A percentile compares a stretch with the other conserved stretches of the same genome.
These are phyloP conservation scores for Chymomyza fuscimana DNA, from an alignment of 2,888 invertebrate species.

Conservation along the genomic window DNA sequence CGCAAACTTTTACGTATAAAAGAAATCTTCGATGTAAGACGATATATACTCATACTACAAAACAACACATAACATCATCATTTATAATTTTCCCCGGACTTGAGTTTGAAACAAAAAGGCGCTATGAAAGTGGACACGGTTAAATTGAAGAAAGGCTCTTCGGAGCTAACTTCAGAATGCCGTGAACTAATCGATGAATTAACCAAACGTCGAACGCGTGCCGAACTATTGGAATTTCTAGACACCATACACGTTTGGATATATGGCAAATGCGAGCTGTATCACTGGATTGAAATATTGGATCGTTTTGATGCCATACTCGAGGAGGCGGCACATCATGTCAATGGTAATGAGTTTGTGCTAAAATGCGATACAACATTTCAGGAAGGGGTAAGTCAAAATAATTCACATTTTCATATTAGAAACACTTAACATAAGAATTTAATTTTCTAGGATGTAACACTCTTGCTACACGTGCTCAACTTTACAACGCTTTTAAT, in stretches of 20 bases:
- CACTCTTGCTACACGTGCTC: constrained; percentile 86
- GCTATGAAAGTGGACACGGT: constrained; percentile 90
- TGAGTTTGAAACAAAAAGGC: constrained; percentile 8
- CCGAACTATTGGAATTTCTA: constrained; percentile 84
- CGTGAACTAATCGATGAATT: constrained; percentile 87
- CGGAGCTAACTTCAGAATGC: constrained; percentile 90
- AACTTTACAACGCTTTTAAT: constrained; percentile 91
- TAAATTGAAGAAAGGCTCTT: constrained; percentile 90
- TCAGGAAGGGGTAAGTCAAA: constrained; percentile 81
- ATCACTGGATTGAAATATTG: constrained; percentile 91
- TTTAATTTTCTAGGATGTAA: constrained; percentile 82
- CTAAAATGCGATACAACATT: constrained; percentile 87
- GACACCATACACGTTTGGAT: constrained; percentile 89
- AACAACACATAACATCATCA: constrained; percentile 6
- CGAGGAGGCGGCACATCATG: constrained; percentile 84
- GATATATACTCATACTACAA: constrained; percentile 23
- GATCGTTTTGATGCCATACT: constrained; percentile 88
- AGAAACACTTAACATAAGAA: no score
- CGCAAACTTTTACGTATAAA: constrained; percentile 39
- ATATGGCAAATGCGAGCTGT: constrained; percentile 92
- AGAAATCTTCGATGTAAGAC: constrained; percentile 36
- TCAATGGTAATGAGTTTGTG: constrained; percentile 75
- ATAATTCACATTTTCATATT: neutral
- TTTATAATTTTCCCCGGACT: neutral
- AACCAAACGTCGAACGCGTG: constrained; percentile 84